Percentiles rank a stretch among this genome's conserved stretches.
These are phyloP conservation scores for Corythornis cristatus DNA, from an alignment of 2,113 vertebrate genomes.

Conservation along the genomic window DNA sequence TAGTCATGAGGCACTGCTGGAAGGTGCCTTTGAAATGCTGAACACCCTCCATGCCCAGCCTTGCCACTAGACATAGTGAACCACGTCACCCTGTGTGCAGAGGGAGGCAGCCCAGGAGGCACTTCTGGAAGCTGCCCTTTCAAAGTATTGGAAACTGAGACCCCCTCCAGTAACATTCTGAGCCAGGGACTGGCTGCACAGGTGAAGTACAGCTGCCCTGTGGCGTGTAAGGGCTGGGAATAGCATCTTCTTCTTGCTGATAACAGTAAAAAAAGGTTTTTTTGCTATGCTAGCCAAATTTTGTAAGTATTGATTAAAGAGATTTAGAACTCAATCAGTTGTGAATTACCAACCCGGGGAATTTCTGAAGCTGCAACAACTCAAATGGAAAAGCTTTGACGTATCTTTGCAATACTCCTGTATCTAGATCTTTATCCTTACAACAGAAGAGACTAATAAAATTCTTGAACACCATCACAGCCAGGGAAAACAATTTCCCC, in stretches of 20 bases:
- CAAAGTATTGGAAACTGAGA: not conserved
- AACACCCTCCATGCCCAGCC: fast-evolving
- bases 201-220: fast-evolving
- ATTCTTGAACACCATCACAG: not conserved
- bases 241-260: not conserved
- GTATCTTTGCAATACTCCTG: not conserved
- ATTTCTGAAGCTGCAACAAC: not conserved
- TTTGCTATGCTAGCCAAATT: not conserved
- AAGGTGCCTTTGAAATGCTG: not conserved
- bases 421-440: not conserved
- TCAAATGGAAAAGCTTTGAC: not conserved
- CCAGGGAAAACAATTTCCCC: not conserved
- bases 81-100: fast-evolving
- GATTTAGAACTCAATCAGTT: not conserved
- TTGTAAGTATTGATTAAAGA: not conserved
- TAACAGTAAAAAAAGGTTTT: not conserved
- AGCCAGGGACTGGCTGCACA: fast-evolving
- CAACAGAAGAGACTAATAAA: not conserved
- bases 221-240: not conserved
- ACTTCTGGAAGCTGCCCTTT: not conserved
- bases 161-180: too few relatives aligned
- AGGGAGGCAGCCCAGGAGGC: not conserved
- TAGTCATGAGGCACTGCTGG: not conserved
- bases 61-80: not conserved
- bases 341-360: not conserved